phyloP scores from a whole-genome alignment of 2,888 invertebrate species.

The Lymantria monacha region DNA sequence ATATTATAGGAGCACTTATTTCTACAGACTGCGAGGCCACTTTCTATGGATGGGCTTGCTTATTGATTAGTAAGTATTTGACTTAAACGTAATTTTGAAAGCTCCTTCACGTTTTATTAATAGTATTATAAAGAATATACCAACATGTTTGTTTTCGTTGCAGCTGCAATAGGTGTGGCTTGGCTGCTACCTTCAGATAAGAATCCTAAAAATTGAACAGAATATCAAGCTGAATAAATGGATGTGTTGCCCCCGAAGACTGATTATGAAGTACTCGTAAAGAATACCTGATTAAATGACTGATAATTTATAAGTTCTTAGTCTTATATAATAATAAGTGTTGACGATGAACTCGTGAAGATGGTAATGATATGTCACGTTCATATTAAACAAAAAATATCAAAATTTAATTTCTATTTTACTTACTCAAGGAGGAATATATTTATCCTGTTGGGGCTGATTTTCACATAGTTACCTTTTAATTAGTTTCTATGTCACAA shows the following conservation, averaged over 20 bases:
- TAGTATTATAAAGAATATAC: no score
- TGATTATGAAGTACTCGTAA: slow-evolving; percentile 11
- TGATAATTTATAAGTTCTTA: slow-evolving; percentile 1
- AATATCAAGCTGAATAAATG: neutral
- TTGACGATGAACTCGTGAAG: no score
- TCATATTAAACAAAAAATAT: no score
- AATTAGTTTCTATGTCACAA: no score
- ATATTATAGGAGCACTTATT: slow-evolving; percentile 84
- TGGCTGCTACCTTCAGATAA: slow-evolving; percentile 67
- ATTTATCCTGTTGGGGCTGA: no score
- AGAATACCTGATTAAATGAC: slow-evolving; percentile 1
- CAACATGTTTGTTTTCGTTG: slow-evolving; percentile 11
- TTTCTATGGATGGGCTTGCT: slow-evolving; percentile 81
- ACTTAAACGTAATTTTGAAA: neutral
- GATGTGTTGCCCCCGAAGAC: slow-evolving; percentile 21
- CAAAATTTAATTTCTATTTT: no score
- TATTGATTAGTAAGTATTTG: slow-evolving; percentile 70
- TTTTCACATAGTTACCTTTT: no score
- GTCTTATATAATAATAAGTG: neutral
- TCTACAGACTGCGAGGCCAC: slow-evolving; percentile 84
- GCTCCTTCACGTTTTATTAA: no score
- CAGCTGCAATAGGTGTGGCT: slow-evolving; percentile 63
- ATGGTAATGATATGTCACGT: no score
- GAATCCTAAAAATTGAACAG: slow-evolving; percentile 34
- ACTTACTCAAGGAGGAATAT: no score